phyloP scores from a whole-genome alignment of 2,888 invertebrate genomes.

The Sinotaia quadrata region DNA sequence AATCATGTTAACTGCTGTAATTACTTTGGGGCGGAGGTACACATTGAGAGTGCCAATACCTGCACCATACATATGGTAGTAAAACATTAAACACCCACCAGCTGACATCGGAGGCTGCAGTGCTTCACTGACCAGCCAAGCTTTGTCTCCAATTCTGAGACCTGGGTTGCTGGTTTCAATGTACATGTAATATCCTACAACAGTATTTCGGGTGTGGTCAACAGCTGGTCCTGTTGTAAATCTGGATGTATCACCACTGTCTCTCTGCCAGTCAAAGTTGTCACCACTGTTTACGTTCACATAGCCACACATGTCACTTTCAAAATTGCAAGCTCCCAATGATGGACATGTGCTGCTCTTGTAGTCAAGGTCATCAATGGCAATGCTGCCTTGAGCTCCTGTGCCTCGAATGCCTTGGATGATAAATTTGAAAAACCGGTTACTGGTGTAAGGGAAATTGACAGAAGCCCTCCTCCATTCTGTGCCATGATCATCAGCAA shows the following conservation, averaged over 20 bases:
- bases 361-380: conserved; percentile 64
- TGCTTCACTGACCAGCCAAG: conserved; percentile 69
- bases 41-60: conserved; percentile 61
- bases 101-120: conserved; percentile 35
- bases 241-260: conserved; percentile 57
- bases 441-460: conserved; percentile 30
- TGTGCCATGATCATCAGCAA: conserved; percentile 57
- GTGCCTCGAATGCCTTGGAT: conserved; percentile 56
- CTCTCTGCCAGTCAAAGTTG: conserved; percentile 67
- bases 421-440: conserved; percentile 39
- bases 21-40: conserved; percentile 55
- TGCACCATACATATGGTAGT: conserved; percentile 65
- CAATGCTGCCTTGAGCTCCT: conserved; percentile 63
- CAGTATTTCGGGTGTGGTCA: conserved; percentile 57
- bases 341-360: conserved; percentile 56
- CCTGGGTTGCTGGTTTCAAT: conserved; percentile 73
- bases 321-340: conserved; percentile 68
- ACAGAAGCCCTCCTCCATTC: conserved; percentile 58
- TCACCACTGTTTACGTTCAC: conserved; percentile 53
- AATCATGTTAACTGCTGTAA: conserved; percentile 6
- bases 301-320: conserved; percentile 66
- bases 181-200: conserved; percentile 64
- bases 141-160: conserved; percentile 75
- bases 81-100: conserved; percentile 59
- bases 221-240: conserved; percentile 58